These are phyloP conservation scores for Rhinella marina DNA, from an alignment of 2,797 vertebrate genomes.

Conservation along the genomic window DNA sequence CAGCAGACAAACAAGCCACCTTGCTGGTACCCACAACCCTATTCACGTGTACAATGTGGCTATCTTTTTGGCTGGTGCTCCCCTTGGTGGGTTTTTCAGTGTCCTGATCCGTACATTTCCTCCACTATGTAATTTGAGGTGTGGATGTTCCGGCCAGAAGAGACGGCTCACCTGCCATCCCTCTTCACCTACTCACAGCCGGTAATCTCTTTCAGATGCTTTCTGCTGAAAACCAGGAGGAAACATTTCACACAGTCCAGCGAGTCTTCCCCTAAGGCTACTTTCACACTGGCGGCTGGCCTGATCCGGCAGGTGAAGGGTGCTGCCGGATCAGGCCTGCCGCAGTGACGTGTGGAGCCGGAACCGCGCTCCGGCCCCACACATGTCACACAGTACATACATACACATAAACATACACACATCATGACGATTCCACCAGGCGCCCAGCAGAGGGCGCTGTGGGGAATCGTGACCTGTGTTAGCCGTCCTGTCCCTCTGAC, in stretches of 20 bases:
- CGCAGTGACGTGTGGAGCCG: too few species aligned
- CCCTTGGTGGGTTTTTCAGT: neutral
- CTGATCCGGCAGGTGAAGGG: too few species aligned
- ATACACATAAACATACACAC: too few species aligned
- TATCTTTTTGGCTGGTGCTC: neutral
- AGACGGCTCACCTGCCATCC: constrained; percentile 17
- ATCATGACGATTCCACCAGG: too few species aligned
- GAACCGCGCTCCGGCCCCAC: too few species aligned
- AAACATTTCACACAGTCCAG: constrained; percentile 22
- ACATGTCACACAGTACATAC: too few species aligned
- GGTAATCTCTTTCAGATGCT: constrained; percentile 57
- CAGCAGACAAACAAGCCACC: neutral
- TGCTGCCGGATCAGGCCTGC: too few species aligned
- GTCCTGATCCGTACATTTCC: constrained; percentile 1
- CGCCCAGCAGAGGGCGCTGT: too few species aligned
- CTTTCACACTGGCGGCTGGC: too few species aligned
- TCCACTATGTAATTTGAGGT: constrained; percentile 19
- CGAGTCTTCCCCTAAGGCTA: constrained; percentile 50
- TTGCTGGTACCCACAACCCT: neutral
- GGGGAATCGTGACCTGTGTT: too few species aligned
- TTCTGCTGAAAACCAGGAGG: constrained; percentile 29
- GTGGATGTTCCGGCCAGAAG: constrained; percentile 28
- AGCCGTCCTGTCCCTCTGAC: too few species aligned
- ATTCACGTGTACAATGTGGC: neutral
- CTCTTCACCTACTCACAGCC: constrained; percentile 44